These are phyloP conservation scores for Odontomyia ornata DNA, from an alignment of 2,888 invertebrate genomes.

Conservation along the genomic window DNA sequence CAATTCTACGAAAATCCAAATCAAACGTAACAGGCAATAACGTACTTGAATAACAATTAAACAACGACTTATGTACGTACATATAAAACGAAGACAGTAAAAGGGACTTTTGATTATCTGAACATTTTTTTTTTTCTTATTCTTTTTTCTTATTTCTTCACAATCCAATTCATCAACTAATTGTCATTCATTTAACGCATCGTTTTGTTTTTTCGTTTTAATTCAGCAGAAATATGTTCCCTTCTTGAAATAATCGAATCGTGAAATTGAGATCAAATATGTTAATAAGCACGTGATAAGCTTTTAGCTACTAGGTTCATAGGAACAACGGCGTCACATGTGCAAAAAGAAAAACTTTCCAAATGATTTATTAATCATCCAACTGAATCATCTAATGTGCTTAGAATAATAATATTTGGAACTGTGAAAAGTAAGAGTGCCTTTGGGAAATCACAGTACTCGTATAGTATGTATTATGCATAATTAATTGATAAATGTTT, in stretches of 20 bases:
- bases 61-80: too few species aligned
- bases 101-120: too few species aligned
- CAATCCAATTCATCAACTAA: background rate
- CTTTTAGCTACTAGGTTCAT: background rate
- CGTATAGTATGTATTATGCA: too few species aligned
- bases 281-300: background rate
- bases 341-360: background rate
- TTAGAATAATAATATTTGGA: conserved; percentile 2
- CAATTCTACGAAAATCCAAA: too few species aligned
- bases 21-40: too few species aligned
- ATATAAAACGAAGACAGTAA: too few species aligned
- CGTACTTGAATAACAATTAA: too few species aligned
- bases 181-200: background rate
- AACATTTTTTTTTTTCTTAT: too few species aligned
- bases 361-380: background rate
- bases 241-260: conserved; percentile 52
- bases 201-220: background rate
- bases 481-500: too few species aligned
- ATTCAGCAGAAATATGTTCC: background rate
- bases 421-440: background rate
- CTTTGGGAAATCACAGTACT: too few species aligned
- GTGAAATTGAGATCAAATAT: conserved; percentile 16
- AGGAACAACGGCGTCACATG: background rate
- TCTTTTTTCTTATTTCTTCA: background rate
- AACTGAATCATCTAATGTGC: background rate